phyloP scores from a whole-genome alignment of 2,113 vertebrate species.

The Paracyprichromis sp. region DNA sequence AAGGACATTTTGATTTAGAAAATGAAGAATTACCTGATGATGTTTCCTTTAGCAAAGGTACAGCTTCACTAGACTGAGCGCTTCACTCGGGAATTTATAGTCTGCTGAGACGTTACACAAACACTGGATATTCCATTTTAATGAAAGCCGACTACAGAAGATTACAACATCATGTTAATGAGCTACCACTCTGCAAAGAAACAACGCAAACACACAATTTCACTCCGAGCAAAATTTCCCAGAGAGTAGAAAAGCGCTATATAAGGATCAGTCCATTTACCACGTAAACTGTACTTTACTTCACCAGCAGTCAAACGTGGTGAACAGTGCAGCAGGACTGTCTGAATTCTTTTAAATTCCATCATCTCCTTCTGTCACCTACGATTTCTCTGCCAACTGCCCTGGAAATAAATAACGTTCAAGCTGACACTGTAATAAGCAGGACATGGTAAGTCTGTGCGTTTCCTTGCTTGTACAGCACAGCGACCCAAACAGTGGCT shows the following conservation, averaged over 20 bases:
- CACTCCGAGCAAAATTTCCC: not conserved
- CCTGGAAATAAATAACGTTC: not conserved
- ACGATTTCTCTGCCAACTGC: not conserved
- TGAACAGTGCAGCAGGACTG: not conserved
- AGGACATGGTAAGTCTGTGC: not conserved
- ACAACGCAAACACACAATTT: not conserved
- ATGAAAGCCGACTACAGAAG: not conserved
- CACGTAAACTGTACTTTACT: not conserved
- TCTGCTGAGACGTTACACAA: not conserved
- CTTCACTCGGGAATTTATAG: not conserved
- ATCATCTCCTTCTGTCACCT: not conserved
- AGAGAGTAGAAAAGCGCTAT: not conserved
- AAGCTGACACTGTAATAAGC: not conserved
- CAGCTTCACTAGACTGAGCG: not conserved
- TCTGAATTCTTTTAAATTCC: not conserved
- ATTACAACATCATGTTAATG: not conserved
- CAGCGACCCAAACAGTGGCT: not conserved
- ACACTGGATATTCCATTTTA: not conserved
- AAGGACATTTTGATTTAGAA: not conserved
- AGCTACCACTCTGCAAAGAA: not conserved
- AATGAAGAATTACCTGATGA: not conserved
- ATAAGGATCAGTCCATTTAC: not conserved
- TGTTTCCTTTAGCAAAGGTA: not conserved
- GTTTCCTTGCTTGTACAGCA: not conserved
- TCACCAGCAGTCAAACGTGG: fast-evolving